Conservation (phyloP, 1,140 invertebrate species). For the Drosophila tropicalis region DNA sequence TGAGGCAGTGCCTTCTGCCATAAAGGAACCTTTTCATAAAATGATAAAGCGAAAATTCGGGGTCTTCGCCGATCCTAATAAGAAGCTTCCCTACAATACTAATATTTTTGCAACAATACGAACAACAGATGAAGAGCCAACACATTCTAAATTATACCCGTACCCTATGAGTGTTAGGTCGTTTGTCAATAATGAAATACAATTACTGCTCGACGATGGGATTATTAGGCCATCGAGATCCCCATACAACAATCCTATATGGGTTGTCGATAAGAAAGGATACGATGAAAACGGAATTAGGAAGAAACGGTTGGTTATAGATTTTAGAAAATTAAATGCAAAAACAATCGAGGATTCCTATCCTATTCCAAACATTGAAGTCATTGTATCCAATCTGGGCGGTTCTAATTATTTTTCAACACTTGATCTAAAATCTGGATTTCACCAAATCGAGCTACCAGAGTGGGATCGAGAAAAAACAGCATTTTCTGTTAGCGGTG, state of each 20-base stretch:
- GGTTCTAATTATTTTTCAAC: neutral
- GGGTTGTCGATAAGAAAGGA: too few species aligned
- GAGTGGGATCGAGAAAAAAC: constrained; percentile 10
- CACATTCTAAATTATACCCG: neutral
- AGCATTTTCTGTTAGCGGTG: constrained; percentile 1
- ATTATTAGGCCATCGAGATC: neutral
- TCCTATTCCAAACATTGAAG: neutral
- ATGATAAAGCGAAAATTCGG: neutral
- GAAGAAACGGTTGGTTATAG: constrained; percentile 14
- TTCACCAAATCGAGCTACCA: neutral
- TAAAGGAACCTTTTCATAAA: neutral
- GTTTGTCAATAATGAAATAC: constrained; percentile 5
- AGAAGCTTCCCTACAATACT: neutral
- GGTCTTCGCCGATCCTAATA: neutral
- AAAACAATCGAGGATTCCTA: neutral
- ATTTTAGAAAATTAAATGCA: constrained; percentile 15
- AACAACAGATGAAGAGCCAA: neutral
- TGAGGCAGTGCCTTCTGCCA: too few species aligned
- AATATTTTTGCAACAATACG: neutral
- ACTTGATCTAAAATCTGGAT: constrained; percentile 1
- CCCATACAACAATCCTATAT: constrained; percentile 2
- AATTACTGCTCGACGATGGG: neutral
- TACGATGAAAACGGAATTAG: neutral
- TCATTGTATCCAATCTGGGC: constrained; percentile 5
- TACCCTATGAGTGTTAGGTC: constrained; percentile 5